Conservation (phyloP, 2,797 vertebrate genomes). For the Phrynocephalus vlangalii region DNA sequence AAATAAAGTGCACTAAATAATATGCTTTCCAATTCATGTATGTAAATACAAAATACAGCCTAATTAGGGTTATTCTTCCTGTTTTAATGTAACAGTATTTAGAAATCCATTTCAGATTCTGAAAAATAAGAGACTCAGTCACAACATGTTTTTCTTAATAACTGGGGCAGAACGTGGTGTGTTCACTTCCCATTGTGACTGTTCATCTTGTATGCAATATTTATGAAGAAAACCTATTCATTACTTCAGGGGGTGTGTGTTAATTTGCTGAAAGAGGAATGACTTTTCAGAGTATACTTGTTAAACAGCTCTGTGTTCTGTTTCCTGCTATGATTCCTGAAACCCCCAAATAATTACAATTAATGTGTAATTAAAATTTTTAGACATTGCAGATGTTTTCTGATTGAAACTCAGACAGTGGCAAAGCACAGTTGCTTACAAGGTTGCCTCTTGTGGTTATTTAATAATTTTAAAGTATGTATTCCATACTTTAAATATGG, state of each 20-base stretch:
- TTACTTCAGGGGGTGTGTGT: not conserved
- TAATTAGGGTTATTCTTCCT: not conserved
- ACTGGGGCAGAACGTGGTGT: conserved; percentile 6
- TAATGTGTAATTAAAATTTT: conserved; percentile 53
- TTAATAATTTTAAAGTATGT: conserved; percentile 64
- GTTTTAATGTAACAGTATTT: not conserved
- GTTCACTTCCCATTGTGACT: not conserved
- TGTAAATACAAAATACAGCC: not conserved
- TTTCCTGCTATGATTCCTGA: conserved; percentile 51
- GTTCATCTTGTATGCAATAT: conserved; percentile 30
- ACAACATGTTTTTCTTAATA: not conserved
- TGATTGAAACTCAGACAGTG: conserved; percentile 48
- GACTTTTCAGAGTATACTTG: conserved; percentile 47
- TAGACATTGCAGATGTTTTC: conserved; percentile 50
- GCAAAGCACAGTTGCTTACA: conserved; percentile 37
- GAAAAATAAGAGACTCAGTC: not conserved
- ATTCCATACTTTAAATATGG: conserved; percentile 66
- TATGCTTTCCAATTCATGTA: not conserved
- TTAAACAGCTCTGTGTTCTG: conserved; percentile 54
- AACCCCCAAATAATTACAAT: conserved; percentile 55
- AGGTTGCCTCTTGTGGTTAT: conserved; percentile 52
- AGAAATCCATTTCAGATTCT: not conserved
- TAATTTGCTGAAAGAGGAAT: conserved; percentile 47
- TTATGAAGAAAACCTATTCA: conserved; percentile 12
- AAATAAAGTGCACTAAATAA: not conserved